Evolutionary conservation across 2,113 vertebrate species (phyloP).

Genomic region (Mixornis gularis): DNA sequence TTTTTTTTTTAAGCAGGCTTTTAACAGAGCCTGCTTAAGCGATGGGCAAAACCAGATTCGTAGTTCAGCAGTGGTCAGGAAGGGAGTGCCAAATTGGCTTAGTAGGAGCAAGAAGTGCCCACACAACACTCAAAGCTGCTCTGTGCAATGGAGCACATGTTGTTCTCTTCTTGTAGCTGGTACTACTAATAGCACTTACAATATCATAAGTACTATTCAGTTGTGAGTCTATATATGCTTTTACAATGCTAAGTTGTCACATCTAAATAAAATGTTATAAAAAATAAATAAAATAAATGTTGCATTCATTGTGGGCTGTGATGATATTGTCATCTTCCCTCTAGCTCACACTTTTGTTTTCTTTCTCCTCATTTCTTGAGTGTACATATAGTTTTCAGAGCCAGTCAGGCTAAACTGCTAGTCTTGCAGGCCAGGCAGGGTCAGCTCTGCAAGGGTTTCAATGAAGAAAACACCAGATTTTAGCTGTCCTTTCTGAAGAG

Average conservation of each 20-base stretch:
- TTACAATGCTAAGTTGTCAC: not conserved
- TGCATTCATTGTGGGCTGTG: not conserved
- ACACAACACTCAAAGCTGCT: not conserved
- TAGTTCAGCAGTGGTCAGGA: not conserved
- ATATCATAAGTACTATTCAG: not conserved
- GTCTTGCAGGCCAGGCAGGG: not conserved
- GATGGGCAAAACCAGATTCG: not conserved
- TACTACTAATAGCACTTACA: not conserved
- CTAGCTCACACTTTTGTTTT: not conserved
- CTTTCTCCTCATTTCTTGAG: not conserved
- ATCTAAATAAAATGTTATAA: not conserved
- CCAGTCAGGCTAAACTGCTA: not conserved
- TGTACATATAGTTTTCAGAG: not conserved
- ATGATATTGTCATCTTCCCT: not conserved
- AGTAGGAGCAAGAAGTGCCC: not conserved
- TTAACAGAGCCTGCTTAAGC: not conserved
- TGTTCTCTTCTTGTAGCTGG: not conserved
- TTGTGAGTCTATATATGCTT: not conserved
- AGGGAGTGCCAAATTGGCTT: not conserved
- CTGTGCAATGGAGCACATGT: not conserved
- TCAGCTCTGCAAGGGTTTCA: not conserved
- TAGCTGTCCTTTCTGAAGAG: not conserved
- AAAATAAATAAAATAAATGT: no score
- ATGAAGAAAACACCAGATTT: not conserved
- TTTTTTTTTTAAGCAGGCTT: no score